Percentiles rank a stretch among this genome's conserved stretches.
These are phyloP conservation scores for Halichoerus grypus DNA, from an alignment of 2,113 vertebrate genomes.

Conservation along the genomic window DNA sequence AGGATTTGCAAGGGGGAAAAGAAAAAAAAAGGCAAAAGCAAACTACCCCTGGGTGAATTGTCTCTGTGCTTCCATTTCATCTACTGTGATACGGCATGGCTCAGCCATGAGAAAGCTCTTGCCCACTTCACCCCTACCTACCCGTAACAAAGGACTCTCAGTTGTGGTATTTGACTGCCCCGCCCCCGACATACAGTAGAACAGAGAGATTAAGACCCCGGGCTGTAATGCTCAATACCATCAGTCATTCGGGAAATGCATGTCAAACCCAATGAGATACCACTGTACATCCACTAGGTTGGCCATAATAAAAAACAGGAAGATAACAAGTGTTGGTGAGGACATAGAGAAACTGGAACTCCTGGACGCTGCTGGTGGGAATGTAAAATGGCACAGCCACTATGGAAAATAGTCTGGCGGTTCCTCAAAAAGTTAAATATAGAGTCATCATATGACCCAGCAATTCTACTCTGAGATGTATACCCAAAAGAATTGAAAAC, in stretches of 20 bases:
- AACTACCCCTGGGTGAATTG: neutral
- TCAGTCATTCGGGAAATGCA: neutral
- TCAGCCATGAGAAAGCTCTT: neutral
- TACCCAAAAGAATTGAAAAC: neutral
- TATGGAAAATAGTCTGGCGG: neutral
- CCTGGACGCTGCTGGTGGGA: neutral
- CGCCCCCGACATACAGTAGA: neutral
- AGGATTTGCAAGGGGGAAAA: neutral
- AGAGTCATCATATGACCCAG: neutral
- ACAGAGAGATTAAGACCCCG: neutral
- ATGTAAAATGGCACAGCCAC: neutral
- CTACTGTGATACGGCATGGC: neutral
- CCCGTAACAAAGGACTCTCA: neutral
- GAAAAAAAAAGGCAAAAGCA: neutral
- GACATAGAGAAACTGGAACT: neutral
- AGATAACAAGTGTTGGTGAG: neutral
- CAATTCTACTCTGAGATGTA: neutral
- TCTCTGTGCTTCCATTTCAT: neutral
- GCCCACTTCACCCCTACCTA: neutral
- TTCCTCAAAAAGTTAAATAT: neutral
- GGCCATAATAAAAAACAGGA: neutral
- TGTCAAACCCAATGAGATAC: neutral
- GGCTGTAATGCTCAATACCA: neutral
- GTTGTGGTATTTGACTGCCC: neutral
- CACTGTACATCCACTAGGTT: neutral